phyloP scores from a whole-genome alignment of 2,888 invertebrate genomes.

The Dasypolia templi region DNA sequence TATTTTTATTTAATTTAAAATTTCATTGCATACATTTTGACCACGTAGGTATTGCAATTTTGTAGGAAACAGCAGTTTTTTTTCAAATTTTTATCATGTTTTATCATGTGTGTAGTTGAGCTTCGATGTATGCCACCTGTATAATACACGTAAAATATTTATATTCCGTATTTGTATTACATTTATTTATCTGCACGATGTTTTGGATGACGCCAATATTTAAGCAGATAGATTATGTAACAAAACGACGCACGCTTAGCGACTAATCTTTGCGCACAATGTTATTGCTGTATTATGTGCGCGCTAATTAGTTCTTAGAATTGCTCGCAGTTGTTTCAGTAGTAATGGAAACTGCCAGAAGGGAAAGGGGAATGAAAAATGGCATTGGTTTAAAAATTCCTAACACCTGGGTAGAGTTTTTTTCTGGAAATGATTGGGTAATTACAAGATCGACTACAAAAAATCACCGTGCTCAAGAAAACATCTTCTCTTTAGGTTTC shows the following conservation, averaged over 20 bases:
- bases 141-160: not conserved
- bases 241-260: slow-evolving; percentile 44
- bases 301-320: slow-evolving; percentile 43
- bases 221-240: slow-evolving; percentile 23
- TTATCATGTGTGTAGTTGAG: too few species aligned
- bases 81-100: too few species aligned
- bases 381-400: not conserved
- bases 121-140: too few species aligned
- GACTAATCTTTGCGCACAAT: slow-evolving; percentile 49
- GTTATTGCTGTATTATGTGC: slow-evolving; percentile 53
- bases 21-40: too few species aligned
- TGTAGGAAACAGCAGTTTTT: too few species aligned
- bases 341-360: slow-evolving; percentile 22
- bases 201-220: slow-evolving; percentile 12
- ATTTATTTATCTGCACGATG: not conserved
- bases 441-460: not conserved
- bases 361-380: slow-evolving; percentile 1
- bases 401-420: not conserved
- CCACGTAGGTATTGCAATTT: too few species aligned
- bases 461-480: not conserved
- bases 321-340: slow-evolving; percentile 39
- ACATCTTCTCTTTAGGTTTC: not conserved
- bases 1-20: too few species aligned
- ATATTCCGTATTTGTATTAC: not conserved
- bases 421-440: not conserved